Percentiles rank a stretch among this genome's conserved stretches.
phyloP scores from a whole-genome alignment of 1,140 invertebrate species.

The Zaprionus ornatus region DNA sequence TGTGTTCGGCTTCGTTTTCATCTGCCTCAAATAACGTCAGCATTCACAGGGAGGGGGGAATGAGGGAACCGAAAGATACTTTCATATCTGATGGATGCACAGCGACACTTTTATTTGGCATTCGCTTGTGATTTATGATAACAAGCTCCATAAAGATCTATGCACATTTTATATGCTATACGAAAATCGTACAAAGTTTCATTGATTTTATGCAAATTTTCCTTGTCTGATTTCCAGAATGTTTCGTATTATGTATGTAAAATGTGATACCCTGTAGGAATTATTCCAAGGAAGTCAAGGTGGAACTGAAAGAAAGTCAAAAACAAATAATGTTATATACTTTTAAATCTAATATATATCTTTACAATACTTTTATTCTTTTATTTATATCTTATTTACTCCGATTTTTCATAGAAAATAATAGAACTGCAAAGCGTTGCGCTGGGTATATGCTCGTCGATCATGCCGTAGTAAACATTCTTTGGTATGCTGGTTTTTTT shows the following conservation, averaged over 20 bases:
- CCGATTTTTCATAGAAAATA: no score
- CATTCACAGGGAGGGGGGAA: conserved; percentile 13
- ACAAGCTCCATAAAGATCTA: conserved; percentile 62
- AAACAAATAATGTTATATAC: no score
- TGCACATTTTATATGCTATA: conserved; percentile 41
- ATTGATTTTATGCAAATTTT: conserved; percentile 77
- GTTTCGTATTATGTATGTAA: conserved; percentile 34
- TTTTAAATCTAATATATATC: no score
- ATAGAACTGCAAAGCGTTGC: no score
- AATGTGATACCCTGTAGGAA: conserved; percentile 9
- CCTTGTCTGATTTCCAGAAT: conserved; percentile 16
- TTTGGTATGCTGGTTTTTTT: conserved; percentile 12
- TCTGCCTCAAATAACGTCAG: conserved; percentile 66
- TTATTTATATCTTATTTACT: no score
- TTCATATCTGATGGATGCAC: conserved; percentile 56
- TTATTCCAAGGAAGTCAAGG: background rate
- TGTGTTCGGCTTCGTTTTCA: conserved; percentile 63
- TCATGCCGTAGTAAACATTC: background rate
- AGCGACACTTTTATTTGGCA: conserved; percentile 70
- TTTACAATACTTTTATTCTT: no score
- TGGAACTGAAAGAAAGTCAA: no score
- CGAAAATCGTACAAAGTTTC: conserved; percentile 47
- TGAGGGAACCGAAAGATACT: conserved; percentile 25
- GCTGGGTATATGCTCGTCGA: background rate
- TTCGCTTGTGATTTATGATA: conserved; percentile 71